Percentiles rank a stretch among this genome's conserved stretches.
Evolutionary conservation across 2,113 vertebrate species (phyloP).

Genomic region (Ceyx margarethae): DNA sequence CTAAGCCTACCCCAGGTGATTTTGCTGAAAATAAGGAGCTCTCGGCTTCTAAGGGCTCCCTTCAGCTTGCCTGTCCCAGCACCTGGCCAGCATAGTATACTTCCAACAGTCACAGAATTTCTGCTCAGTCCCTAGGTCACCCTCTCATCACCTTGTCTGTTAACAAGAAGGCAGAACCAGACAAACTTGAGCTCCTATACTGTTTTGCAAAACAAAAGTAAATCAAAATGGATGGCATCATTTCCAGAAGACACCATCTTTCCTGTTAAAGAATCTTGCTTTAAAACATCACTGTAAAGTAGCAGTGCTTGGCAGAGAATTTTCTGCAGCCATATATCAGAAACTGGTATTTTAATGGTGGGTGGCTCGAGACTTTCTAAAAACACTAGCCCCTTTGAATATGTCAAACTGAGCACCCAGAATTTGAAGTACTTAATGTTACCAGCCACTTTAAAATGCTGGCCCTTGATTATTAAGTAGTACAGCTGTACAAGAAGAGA

Average conservation of each 20-base stretch:
- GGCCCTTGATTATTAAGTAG: background rate
- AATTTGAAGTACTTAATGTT: background rate
- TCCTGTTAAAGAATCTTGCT: background rate
- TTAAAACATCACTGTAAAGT: background rate
- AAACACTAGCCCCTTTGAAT: constrained; percentile 4
- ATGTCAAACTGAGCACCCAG: background rate
- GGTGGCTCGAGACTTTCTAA: background rate
- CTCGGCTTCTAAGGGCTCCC: background rate
- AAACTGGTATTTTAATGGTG: background rate
- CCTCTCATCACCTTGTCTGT: background rate
- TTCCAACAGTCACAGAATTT: background rate
- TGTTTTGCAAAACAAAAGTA: background rate
- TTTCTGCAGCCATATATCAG: background rate
- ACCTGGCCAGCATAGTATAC: accelerated
- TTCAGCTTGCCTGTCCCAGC: background rate
- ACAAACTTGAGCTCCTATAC: background rate
- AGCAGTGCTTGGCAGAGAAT: background rate
- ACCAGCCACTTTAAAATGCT: background rate
- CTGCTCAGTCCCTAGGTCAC: background rate
- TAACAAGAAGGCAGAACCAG: background rate
- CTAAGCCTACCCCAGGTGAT: accelerated
- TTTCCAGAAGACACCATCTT: background rate
- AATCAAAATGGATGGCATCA: accelerated
- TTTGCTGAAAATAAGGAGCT: background rate
- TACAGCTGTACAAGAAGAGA: background rate